Base-by-base conservation (phyloP, 2,888 invertebrate genomes). In the Lepetodrilus schrolli region DNA sequence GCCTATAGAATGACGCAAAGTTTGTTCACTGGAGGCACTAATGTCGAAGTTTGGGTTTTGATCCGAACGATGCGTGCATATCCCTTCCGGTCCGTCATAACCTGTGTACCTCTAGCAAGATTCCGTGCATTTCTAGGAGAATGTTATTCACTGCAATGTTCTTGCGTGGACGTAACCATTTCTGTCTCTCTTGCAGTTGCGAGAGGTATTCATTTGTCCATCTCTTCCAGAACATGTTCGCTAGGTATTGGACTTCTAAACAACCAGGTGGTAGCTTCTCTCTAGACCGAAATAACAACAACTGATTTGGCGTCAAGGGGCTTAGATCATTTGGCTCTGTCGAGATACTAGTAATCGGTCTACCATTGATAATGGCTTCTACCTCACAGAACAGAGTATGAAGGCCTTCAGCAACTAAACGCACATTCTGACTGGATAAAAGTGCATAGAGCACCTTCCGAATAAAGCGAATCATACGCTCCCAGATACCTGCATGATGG, bases 401-500 rank as follows among this genome's bases (percentile, higher is more conserved):
- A 8, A 80, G 36, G n/a, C 48, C 43, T 48, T 78, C 80, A 73
- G 76, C 78, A 72, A 75, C 75, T 13, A 78, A 20, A 8, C n/a
- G 37, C 21, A 71, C 20, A 1, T 26, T 21, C 26, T 77, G 77
- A 17, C 71, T 43, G 13, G 43, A 49, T 10, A 78, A 4, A 1
- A 80, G 8, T 13, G 66, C 50, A 66, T 65, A 69, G 4, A 74
- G 38, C 10, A 80, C 58, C 17, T 66, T 69, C n/a, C 78, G 47
- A 1, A 73, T 69, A 17, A 70, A 66, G 37, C 79, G 23, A 26
- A 80, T 80, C 20, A 74, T 37, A 37, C 80, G 36, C 73, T 80
- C 78, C 76, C 78, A 80, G 7, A 78, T 66, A 20, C 80, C 78
- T 10, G 78, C 76, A 26, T 72, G 58, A 26, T 80, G 79, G 2